A percentile compares a stretch with the other conserved stretches of the same genome.
Conservation (phyloP, 1,140 invertebrate genomes). For the Zaprionus taronus region DNA sequence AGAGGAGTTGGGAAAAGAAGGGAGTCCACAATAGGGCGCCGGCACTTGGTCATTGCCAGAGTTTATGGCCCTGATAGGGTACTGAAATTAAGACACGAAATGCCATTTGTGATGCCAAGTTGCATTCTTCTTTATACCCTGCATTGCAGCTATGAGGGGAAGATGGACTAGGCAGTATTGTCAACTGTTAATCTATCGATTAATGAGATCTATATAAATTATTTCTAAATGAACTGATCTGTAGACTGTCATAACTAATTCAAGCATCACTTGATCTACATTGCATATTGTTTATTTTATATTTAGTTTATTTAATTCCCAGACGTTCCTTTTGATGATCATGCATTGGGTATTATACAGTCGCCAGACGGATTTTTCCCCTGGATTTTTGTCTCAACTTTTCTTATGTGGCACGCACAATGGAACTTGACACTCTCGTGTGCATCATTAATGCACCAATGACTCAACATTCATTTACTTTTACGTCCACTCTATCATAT, state of each 20-base stretch:
- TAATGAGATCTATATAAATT: too few relatives aligned
- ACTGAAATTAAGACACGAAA: constrained; percentile 18
- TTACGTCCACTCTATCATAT: constrained; percentile 39
- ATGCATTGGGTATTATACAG: background rate
- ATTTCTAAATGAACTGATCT: too few relatives aligned
- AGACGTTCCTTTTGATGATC: background rate
- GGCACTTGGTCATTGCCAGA: constrained; percentile 21
- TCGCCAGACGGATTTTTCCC: background rate
- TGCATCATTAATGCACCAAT: constrained; percentile 34
- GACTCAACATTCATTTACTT: constrained; percentile 26
- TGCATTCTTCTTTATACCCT: background rate
- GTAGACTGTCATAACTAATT: too few relatives aligned
- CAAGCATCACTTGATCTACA: too few relatives aligned
- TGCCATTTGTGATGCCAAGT: constrained; percentile 13
- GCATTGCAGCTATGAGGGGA: background rate
- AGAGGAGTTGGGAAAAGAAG: background rate
- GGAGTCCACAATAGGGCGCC: background rate
- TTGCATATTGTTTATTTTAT: too few relatives aligned
- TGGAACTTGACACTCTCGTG: constrained; percentile 22
- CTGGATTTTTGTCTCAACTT: background rate
- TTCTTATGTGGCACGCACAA: constrained; percentile 6
- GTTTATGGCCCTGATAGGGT: constrained; percentile 9
- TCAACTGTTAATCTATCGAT: too few relatives aligned
- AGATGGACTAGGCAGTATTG: background rate
- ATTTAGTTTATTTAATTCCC: too few relatives aligned